Evolutionary conservation across 2,888 invertebrate species (phyloP).

Genomic region (Xanthorhoe designata): DNA sequence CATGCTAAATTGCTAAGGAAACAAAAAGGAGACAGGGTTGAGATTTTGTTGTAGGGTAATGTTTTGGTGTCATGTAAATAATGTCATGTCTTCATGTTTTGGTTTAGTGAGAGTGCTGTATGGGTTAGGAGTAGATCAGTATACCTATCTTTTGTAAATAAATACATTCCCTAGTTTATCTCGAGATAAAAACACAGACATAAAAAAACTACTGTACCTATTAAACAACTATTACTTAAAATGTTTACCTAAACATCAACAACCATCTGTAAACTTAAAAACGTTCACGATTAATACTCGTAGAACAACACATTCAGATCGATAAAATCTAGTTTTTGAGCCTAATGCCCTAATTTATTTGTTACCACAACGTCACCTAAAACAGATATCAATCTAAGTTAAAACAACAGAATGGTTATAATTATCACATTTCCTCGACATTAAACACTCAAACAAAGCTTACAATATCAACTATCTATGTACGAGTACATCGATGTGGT

Average conservation of each 20-base stretch:
- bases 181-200: constrained; percentile 56
- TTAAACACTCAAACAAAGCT: constrained; percentile 66
- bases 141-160: constrained; percentile 52
- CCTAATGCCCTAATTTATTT: constrained; percentile 75
- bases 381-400: constrained; percentile 53
- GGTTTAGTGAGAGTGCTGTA: constrained; percentile 69
- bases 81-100: constrained; percentile 66
- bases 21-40: constrained; percentile 52
- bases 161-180: constrained; percentile 68
- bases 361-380: constrained; percentile 63
- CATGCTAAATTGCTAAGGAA: constrained; percentile 50
- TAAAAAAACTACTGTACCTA: constrained; percentile 49
- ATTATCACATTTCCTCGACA: constrained; percentile 52
- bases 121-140: constrained; percentile 51
- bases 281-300: constrained; percentile 69
- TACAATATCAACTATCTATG: constrained; percentile 82
- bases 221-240: constrained; percentile 67
- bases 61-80: constrained; percentile 38
- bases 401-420: constrained; percentile 46
- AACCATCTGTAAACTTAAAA: constrained; percentile 82
- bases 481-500: constrained; percentile 67
- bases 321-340: constrained; percentile 61
- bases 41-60: constrained; percentile 53
- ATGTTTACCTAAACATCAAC: constrained; percentile 81
- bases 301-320: constrained; percentile 66